These are phyloP conservation scores for Tychaedon coryphoeus DNA, from an alignment of 2,113 vertebrate genomes.

Conservation along the genomic window DNA sequence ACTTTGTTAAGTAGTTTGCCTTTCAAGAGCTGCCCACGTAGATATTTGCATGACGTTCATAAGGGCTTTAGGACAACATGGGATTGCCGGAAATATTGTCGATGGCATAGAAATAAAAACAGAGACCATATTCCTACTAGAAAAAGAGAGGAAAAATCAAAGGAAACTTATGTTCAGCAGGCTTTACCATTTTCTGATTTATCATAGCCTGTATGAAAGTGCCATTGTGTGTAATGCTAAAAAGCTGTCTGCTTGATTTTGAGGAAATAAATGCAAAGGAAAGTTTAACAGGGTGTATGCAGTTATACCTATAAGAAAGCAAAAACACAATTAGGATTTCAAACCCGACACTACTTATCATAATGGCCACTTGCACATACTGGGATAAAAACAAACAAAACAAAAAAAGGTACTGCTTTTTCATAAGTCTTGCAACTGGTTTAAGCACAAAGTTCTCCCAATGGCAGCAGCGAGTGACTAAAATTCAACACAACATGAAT, in stretches of 20 bases:
- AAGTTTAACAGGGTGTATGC: fast-evolving
- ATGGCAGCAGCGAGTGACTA: background rate
- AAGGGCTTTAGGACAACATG: background rate
- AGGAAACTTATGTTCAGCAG: conserved; percentile 10
- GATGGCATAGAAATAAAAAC: conserved; percentile 6
- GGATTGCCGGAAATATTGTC: conserved; percentile 18
- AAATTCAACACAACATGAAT: background rate
- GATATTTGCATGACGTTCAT: conserved; percentile 45
- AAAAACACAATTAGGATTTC: background rate
- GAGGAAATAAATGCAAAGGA: background rate
- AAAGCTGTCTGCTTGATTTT: background rate
- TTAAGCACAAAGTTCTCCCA: background rate
- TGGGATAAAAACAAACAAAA: background rate
- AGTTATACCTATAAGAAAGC: background rate
- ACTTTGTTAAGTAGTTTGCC: conserved; percentile 63
- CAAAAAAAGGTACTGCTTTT: background rate
- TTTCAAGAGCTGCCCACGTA: background rate
- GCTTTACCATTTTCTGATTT: background rate
- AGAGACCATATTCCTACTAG: background rate
- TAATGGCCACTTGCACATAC: fast-evolving
- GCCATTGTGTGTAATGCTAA: background rate
- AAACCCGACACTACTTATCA: background rate
- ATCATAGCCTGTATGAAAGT: background rate
- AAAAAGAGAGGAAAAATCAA: background rate
- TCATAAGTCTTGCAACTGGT: background rate